Evolutionary conservation across 2,888 invertebrate species (phyloP).

Genomic region (Agrotis ipsilon): DNA sequence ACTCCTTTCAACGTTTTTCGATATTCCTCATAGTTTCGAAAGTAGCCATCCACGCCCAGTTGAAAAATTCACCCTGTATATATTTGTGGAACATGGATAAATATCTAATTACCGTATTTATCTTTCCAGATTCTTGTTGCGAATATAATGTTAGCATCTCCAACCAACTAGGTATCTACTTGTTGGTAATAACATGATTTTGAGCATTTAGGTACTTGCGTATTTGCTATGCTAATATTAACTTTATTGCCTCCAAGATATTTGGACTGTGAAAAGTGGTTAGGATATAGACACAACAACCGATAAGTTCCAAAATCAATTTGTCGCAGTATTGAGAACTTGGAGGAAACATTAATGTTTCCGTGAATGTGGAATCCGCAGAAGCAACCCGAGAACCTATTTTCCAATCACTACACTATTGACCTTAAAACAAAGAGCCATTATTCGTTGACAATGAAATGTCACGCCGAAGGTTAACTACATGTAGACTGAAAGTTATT

Average conservation of each 20-base stretch:
- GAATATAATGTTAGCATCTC: background rate
- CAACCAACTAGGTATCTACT: background rate
- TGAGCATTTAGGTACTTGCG: too few relatives aligned
- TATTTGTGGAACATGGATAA: too few relatives aligned
- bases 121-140: constrained; percentile 3
- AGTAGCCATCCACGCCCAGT: too few relatives aligned
- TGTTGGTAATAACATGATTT: background rate
- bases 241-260: background rate
- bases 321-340: constrained; percentile 45
- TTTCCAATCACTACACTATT: constrained; percentile 74
- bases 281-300: background rate
- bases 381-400: constrained; percentile 78
- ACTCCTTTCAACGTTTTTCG: too few relatives aligned
- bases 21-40: too few relatives aligned
- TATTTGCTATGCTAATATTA: background rate
- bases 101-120: background rate
- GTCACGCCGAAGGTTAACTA: constrained; percentile 69
- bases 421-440: constrained; percentile 84
- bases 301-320: constrained; percentile 13
- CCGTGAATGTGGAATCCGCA: constrained; percentile 77
- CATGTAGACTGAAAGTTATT: constrained; percentile 43
- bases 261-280: background rate
- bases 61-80: too few relatives aligned
- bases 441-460: constrained; percentile 74
- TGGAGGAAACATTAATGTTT: constrained; percentile 64